phyloP scores from a whole-genome alignment of 2,113 vertebrate species.

The Australoheros scitulus region DNA sequence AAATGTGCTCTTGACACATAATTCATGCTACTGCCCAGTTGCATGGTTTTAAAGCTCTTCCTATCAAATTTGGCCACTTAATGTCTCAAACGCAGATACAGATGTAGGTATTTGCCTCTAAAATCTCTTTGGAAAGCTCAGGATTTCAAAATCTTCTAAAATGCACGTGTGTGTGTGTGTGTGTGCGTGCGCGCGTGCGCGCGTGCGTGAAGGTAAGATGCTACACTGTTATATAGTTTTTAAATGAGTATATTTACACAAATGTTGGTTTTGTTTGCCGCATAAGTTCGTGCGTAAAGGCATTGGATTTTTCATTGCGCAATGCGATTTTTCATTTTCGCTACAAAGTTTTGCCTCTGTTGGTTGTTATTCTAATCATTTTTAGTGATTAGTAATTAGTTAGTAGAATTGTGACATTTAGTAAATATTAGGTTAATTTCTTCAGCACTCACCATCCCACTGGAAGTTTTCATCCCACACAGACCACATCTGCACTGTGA shows the following conservation, averaged over 20 bases:
- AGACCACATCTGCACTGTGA: slow-evolving; percentile 94
- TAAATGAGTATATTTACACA: background rate
- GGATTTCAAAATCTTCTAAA: background rate
- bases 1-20: background rate
- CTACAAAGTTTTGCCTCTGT: too few relatives aligned
- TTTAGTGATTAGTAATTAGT: background rate
- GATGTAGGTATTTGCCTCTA: background rate
- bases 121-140: background rate
- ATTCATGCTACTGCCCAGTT: background rate
- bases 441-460: slow-evolving; percentile 84
- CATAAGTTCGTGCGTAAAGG: slow-evolving; percentile 34
- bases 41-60: background rate
- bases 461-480: slow-evolving; percentile 88
- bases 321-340: background rate
- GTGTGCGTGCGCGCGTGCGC: background rate
- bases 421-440: background rate
- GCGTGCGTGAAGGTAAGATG: background rate
- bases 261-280: background rate
- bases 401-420: background rate
- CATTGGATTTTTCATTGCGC: background rate
- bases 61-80: background rate
- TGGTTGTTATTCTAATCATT: background rate
- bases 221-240: background rate
- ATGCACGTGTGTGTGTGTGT: background rate
- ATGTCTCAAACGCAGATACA: background rate